Percentiles rank a stretch among this genome's conserved stretches.
phyloP scores from a whole-genome alignment of 2,888 invertebrate species.

The Cacoxenus indagator region DNA sequence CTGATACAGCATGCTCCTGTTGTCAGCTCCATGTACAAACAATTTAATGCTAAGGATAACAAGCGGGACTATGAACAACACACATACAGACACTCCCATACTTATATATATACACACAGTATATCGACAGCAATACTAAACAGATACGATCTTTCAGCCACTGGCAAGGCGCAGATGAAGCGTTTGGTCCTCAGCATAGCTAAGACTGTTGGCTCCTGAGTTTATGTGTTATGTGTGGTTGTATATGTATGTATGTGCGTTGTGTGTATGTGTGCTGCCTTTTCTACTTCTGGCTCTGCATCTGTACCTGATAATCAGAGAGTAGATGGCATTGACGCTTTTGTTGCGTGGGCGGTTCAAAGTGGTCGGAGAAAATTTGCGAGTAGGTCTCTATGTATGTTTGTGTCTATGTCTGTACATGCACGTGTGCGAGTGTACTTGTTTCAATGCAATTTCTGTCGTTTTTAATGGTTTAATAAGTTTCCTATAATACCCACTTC shows the following conservation, averaged over 20 bases:
- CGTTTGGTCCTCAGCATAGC: neutral
- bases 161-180: neutral
- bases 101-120: constrained; percentile 16
- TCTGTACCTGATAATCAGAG: neutral
- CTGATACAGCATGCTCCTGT: constrained; percentile 16
- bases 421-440: constrained; percentile 33
- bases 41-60: constrained; percentile 56
- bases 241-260: constrained; percentile 11
- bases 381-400: constrained; percentile 31
- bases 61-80: constrained; percentile 37
- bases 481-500: constrained; percentile 36
- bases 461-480: constrained; percentile 58
- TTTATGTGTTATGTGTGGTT: neutral
- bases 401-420: constrained; percentile 28
- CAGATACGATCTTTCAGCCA: neutral
- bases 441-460: constrained; percentile 51
- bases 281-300: neutral
- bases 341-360: constrained; percentile 9
- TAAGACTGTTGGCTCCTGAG: too few relatives aligned
- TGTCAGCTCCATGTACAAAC: constrained; percentile 48
- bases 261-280: neutral
- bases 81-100: constrained; percentile 25
- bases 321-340: neutral
- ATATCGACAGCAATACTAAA: neutral
- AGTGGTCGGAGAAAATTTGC: neutral